These are phyloP conservation scores for Chaetophractus vellerosus DNA, from an alignment of 2,797 vertebrate genomes.

Conservation along the genomic window DNA sequence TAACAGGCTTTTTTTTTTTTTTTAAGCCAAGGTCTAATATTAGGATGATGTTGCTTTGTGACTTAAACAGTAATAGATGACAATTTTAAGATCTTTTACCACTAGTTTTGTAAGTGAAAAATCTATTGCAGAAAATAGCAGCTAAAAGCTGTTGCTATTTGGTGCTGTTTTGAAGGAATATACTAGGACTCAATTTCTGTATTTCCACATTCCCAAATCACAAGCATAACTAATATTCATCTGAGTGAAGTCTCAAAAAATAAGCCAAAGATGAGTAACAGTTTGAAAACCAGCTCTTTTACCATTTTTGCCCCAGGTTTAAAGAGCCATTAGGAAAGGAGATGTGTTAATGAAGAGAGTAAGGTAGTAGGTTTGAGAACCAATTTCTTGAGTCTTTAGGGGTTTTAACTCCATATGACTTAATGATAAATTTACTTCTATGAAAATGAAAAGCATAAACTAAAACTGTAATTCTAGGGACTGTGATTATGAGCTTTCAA, in stretches of 20 bases:
- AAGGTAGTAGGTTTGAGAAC: conserved; percentile 65
- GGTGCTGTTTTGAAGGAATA: conserved; percentile 57
- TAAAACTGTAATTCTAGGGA: conserved; percentile 67
- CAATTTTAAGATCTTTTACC: conserved; percentile 11
- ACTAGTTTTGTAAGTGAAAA: conserved; percentile 54
- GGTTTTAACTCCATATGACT: conserved; percentile 70
- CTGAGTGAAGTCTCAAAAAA: conserved; percentile 1
- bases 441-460: conserved; percentile 68
- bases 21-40: neutral
- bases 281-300: conserved; percentile 44
- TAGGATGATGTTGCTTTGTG: neutral
- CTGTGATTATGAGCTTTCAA: conserved; percentile 57
- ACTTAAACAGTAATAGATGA: conserved; percentile 51
- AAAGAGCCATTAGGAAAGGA: conserved; percentile 35
- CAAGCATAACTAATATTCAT: conserved; percentile 8
- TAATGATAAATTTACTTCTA: conserved; percentile 69
- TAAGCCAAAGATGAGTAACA: conserved; percentile 40
- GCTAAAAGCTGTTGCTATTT: conserved; percentile 37
- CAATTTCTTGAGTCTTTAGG: conserved; percentile 68
- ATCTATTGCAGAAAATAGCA: conserved; percentile 1
- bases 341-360: conserved; percentile 69
- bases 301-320: conserved; percentile 8
- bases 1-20: neutral
- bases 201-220: conserved; percentile 49
- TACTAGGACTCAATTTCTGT: conserved; percentile 5